Conservation (phyloP, 2,888 invertebrate species). For the Balanococcus diminutus region DNA sequence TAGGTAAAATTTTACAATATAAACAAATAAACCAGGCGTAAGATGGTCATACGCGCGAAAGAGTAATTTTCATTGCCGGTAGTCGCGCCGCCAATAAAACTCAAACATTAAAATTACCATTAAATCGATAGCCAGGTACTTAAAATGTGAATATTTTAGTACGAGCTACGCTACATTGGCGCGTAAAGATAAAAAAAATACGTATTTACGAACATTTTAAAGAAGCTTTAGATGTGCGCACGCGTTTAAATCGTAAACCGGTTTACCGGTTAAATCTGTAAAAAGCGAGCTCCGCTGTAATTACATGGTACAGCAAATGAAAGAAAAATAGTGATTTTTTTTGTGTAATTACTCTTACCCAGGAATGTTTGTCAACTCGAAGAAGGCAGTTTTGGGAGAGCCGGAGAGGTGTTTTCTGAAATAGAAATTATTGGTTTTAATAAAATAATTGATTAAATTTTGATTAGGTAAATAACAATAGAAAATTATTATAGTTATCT, state of each 20-base stretch:
- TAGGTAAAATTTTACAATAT: neutral
- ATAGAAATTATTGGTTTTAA: too few relatives aligned
- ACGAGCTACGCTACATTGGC: slow-evolving; percentile 38
- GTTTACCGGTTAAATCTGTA: slow-evolving; percentile 29
- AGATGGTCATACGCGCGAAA: neutral
- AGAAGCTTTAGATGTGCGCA: slow-evolving; percentile 49
- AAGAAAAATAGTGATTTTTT: slow-evolving; percentile 32
- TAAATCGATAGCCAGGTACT: slow-evolving; percentile 47
- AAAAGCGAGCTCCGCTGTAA: slow-evolving; percentile 10
- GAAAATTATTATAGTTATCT: too few relatives aligned
- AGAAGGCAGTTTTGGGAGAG: too few relatives aligned
- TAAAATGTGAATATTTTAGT: slow-evolving; percentile 50
- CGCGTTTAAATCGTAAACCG: slow-evolving; percentile 49
- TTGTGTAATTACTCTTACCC: too few relatives aligned
- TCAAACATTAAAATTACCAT: slow-evolving; percentile 49
- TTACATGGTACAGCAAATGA: neutral
- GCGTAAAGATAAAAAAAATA: slow-evolving; percentile 15
- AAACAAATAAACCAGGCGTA: neutral
- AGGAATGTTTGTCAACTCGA: too few relatives aligned
- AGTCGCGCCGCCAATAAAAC: slow-evolving; percentile 49
- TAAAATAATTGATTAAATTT: too few relatives aligned
- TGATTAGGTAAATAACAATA: too few relatives aligned
- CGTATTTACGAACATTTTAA: slow-evolving; percentile 31
- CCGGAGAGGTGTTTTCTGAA: too few relatives aligned
- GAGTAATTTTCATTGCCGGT: slow-evolving; percentile 46